Evolutionary conservation across 2,113 vertebrate genomes (phyloP).

Genomic region (Sterrhoptilus dennistouni): DNA sequence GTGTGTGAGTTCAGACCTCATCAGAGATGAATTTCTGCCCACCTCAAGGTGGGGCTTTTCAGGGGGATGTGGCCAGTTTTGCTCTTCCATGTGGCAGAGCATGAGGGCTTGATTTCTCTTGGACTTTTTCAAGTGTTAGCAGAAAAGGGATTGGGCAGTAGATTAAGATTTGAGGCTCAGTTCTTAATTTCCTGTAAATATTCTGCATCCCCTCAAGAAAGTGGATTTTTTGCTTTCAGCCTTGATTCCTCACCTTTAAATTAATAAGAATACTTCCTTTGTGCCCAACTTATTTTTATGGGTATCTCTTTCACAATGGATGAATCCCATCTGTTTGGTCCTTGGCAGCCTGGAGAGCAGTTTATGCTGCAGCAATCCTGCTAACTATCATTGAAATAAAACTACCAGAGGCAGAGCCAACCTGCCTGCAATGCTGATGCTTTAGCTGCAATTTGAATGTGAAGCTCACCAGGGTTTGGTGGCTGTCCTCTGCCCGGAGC

Average conservation of each 20-base stretch:
- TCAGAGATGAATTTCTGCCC: not conserved
- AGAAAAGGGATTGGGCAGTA: not conserved
- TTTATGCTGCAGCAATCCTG: not conserved
- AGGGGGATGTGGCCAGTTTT: not conserved
- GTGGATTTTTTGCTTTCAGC: not conserved
- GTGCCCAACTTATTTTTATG: not conserved
- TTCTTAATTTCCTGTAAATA: not conserved
- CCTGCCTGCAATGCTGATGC: not conserved
- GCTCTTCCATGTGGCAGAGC: not conserved
- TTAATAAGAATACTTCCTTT: not conserved
- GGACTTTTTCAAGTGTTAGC: not conserved
- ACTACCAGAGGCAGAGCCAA: not conserved
- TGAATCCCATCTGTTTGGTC: not conserved
- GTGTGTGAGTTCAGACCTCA: not conserved
- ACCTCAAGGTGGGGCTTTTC: not conserved
- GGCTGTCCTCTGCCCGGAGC: slow-evolving; percentile 3
- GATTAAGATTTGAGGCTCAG: not conserved
- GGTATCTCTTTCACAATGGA: not conserved
- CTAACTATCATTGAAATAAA: not conserved
- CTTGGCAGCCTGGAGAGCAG: not conserved
- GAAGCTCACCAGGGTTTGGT: slow-evolving; percentile 19
- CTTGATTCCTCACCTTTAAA: not conserved
- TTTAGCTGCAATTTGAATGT: not conserved
- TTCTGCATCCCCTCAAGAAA: not conserved
- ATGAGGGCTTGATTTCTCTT: not conserved